Evolutionary conservation across 92 coral and sea anemone species (phyloP).

Genomic region (Palythoa grandiflora): DNA sequence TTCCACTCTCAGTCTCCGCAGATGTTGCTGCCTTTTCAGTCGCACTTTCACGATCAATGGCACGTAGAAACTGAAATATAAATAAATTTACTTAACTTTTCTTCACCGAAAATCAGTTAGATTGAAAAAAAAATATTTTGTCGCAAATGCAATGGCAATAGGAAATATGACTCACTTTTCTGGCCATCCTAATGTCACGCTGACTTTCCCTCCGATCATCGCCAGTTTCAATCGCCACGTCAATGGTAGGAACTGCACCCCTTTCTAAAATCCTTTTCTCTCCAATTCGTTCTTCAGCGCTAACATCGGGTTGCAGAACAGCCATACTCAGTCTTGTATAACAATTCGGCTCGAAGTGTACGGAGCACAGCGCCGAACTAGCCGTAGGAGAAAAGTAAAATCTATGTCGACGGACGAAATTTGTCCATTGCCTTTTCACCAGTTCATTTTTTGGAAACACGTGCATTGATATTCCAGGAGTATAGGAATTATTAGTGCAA

Average conservation of each 20-base stretch:
- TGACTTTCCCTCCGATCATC: slow-evolving; percentile 27
- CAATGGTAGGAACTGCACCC: not conserved
- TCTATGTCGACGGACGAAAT: slow-evolving; percentile 65
- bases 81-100: not conserved
- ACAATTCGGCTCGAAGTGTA: slow-evolving; percentile 54
- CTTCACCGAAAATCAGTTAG: not conserved
- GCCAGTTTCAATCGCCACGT: not conserved
- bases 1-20: not conserved
- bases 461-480: slow-evolving; percentile 67
- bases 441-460: slow-evolving; percentile 58
- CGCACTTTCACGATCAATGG: not conserved
- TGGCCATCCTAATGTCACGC: slow-evolving; percentile 8
- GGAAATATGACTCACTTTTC: not conserved
- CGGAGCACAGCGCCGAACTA: slow-evolving; percentile 64
- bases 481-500: slow-evolving; percentile 63
- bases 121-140: not conserved
- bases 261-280: not conserved
- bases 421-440: slow-evolving; percentile 57
- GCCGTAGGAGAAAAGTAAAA: slow-evolving; percentile 60
- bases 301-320: not conserved
- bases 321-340: slow-evolving; percentile 23
- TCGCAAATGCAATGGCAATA: not conserved
- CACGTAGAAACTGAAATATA: slow-evolving; percentile 7
- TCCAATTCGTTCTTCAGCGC: slow-evolving; percentile 7
- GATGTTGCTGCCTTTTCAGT: not conserved